These are phyloP conservation scores for Protomyctophum bolini DNA, from an alignment of 2,113 vertebrate genomes.

Conservation along the genomic window DNA sequence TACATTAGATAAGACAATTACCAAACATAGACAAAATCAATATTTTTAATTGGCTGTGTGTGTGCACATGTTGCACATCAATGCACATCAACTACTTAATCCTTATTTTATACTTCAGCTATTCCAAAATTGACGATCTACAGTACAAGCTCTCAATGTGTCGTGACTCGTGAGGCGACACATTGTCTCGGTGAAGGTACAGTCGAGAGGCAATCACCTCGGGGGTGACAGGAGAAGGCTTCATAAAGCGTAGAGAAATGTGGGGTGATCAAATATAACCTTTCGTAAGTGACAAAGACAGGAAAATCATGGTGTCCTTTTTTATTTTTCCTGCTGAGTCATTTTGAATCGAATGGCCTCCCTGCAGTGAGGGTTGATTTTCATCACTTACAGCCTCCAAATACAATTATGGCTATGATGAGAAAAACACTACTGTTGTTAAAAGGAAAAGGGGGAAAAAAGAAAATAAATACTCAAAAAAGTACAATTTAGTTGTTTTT, in stretches of 20 bases:
- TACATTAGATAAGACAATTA: too few relatives aligned
- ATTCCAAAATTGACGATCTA: too few relatives aligned
- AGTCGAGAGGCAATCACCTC: conserved; percentile 18
- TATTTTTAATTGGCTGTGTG: too few relatives aligned
- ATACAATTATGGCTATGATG: conserved; percentile 1
- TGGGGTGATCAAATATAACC: conserved; percentile 25
- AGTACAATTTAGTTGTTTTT: too few relatives aligned
- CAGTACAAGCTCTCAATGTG: too few relatives aligned
- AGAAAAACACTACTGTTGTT: neutral
- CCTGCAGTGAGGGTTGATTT: neutral
- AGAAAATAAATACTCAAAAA: too few relatives aligned
- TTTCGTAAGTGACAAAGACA: conserved; percentile 10
- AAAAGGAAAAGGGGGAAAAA: too few relatives aligned
- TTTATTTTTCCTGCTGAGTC: conserved; percentile 22
- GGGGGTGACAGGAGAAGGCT: conserved; percentile 22
- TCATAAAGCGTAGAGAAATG: conserved; percentile 26
- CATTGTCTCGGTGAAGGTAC: conserved; percentile 5
- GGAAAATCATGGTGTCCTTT: conserved; percentile 7
- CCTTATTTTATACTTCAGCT: too few relatives aligned
- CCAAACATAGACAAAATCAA: too few relatives aligned
- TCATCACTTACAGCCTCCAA: conserved; percentile 3
- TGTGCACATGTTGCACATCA: too few relatives aligned
- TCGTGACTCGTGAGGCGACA: too few relatives aligned
- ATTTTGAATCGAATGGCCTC: conserved; percentile 4
- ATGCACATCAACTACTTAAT: too few relatives aligned